Evolutionary conservation across 2,113 vertebrate genomes (phyloP).

Genomic region (Deroptyus accipitrinus): DNA sequence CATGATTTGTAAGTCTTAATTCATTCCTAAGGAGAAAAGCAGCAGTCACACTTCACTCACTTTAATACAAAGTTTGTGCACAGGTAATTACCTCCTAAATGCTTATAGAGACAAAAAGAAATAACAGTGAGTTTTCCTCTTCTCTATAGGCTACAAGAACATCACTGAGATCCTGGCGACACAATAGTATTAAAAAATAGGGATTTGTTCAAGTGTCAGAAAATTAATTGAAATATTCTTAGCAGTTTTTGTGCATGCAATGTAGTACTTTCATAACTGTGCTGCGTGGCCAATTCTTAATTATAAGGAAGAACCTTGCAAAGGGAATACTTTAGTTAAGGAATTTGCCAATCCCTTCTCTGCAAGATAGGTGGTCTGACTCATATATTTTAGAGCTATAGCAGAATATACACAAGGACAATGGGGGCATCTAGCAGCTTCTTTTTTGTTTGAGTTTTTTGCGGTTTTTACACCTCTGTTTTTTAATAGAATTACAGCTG

Average conservation of each 20-base stretch:
- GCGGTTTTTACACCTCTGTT: rapidly evolving
- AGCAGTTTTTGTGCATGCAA: not conserved
- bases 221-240: not conserved
- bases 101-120: not conserved
- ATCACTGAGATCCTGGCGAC: not conserved
- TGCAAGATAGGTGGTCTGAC: not conserved
- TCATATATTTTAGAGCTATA: not conserved
- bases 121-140: not conserved
- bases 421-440: not conserved
- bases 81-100: not conserved
- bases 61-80: not conserved
- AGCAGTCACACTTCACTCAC: not conserved
- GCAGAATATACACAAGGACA: not conserved
- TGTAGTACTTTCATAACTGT: not conserved
- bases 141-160: not conserved
- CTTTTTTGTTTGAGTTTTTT: not conserved
- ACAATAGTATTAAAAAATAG: not conserved
- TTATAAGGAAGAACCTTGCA: not conserved
- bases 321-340: not conserved
- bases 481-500: not conserved
- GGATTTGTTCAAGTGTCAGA: not conserved
- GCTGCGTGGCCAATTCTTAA: not conserved
- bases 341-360: not conserved
- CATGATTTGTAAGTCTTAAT: not conserved
- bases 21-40: not conserved